Conservation (phyloP, 2,113 vertebrate genomes). For the Heliornis fulica region DNA sequence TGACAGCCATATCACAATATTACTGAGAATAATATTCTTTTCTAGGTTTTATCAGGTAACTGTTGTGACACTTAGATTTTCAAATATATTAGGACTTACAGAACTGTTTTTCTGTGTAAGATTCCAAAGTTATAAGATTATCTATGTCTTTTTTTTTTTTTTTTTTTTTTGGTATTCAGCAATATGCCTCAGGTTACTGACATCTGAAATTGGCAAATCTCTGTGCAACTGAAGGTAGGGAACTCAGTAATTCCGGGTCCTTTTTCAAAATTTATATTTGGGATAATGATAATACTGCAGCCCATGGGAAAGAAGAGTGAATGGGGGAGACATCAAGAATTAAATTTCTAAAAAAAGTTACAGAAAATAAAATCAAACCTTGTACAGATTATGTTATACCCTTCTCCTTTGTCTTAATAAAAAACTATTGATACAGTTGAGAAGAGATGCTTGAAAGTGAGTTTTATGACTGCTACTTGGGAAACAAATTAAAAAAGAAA, state of each 20-base stretch:
- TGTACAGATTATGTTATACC: background rate
- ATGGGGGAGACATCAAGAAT: background rate
- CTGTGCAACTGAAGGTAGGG: background rate
- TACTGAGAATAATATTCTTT: slow-evolving; percentile 1
- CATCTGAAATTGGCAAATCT: background rate
- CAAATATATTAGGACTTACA: slow-evolving; percentile 22
- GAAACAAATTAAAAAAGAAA: slow-evolving; percentile 61
- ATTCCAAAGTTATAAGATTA: background rate
- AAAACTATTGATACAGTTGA: slow-evolving; percentile 33
- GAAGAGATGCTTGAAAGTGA: background rate
- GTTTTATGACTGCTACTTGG: slow-evolving; percentile 27
- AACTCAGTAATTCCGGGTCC: background rate
- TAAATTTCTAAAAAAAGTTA: background rate
- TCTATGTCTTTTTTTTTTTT: background rate
- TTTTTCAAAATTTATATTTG: background rate
- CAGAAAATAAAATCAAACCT: background rate
- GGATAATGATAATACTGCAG: background rate
- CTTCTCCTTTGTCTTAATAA: background rate
- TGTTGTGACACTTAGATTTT: slow-evolving; percentile 24
- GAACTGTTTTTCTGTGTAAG: background rate
- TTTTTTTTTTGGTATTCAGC: background rate
- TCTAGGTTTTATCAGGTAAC: slow-evolving; percentile 13
- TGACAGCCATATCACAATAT: background rate
- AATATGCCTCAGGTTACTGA: background rate
- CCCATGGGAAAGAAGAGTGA: background rate